Base-by-base conservation (phyloP, 2,113 vertebrate genomes). In the Baryphthengus martii region DNA sequence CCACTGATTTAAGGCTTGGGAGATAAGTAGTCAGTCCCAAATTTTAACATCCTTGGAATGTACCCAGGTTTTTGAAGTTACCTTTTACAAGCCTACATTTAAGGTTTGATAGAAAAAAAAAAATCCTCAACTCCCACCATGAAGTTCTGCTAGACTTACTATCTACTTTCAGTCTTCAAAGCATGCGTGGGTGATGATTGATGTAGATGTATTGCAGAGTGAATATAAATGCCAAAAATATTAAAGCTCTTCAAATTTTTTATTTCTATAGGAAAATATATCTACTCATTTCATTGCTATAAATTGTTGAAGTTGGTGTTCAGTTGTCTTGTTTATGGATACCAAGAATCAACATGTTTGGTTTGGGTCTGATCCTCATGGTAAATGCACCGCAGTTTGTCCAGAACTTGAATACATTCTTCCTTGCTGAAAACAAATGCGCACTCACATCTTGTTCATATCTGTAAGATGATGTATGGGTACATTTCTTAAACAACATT, bases 111-210 rank as follows among this genome's bases (percentile, higher is more conserved):
- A 81, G 52, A 88, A 88, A 94, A 88, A 74, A 74, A 13, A 91
- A 88, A 75, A 10, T 6, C 81, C 37, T 49, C 58, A 85, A 81
- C 78, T 93, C 94, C 90, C 76, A 91, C 86, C 65, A 74, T 1
- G 37, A 91, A 90, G 67, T 85, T 96, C 92, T 94, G 85, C 89
- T 94, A 95, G 91, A 92, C 94, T 88, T 93, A 80, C 89, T 94
- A 89, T 72, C 85, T 90, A 86, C 81, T 91, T 92, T 93, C 67
- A 78, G 83, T 88, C 93, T 93, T 97, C 85, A 96, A 92, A 95
- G 91, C 67, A 8, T 9, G 14, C 1, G 95, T 95, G 88, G 94
- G 96, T 89, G 80, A 68, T 95, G 90, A 97, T 71, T 88, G 89
- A 95, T 93, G 89, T 71, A 95, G 94, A 95, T 53, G n/a, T n/a